Evolutionary conservation across 2,888 invertebrate species (phyloP), one percentile per base, ranked within the genome.

Genomic region (Hirtodrosophila duncani): DNA sequence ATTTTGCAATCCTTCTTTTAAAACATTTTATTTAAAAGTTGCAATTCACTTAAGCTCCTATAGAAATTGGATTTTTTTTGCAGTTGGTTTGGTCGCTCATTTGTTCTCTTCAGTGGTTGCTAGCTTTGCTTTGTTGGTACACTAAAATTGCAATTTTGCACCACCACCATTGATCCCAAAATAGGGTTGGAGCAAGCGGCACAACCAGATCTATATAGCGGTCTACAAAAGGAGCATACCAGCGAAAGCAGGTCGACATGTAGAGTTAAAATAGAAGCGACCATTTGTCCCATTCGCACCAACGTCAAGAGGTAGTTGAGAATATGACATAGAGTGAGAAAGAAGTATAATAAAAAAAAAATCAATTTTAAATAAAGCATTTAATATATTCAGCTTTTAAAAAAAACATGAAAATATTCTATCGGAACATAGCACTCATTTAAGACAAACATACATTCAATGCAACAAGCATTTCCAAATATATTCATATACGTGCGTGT

Each of bases 141-240:
- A 85, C 85, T 79, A 84, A 85, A 85, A 85, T 83, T 83, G 80
- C 80, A 85, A 84, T 84, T 84, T 84, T 74, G 84, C 85, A 84
- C 83, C 84, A 83, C 84, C 84, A 74, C 68, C 60, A 66, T 44
- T 38, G 37, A 56, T 53, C 53, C 55, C 55, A 56, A 66, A 68
- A 68, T 69, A 79, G 69, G 69, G 69, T 69, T 67, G 65, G 82
- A 72, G 78, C 63, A 68, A 74, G 65, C 58, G 58, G 77, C 52
- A 58, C 68, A 61, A 43, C 58, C 60, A 67, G 71, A 51, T 60
- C 51, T 37, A 43, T 43, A 51, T 21, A 34, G 38, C 41, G 31
- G 33, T 46, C 33, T 55, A 51, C 53, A 49, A 53, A 44, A 38
- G 53, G 41, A 51, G 52, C 45, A 53, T 37, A 60, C 53, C 34